Base-by-base conservation (phyloP, 2,113 vertebrate species). In the Muntiacus reevesi region DNA sequence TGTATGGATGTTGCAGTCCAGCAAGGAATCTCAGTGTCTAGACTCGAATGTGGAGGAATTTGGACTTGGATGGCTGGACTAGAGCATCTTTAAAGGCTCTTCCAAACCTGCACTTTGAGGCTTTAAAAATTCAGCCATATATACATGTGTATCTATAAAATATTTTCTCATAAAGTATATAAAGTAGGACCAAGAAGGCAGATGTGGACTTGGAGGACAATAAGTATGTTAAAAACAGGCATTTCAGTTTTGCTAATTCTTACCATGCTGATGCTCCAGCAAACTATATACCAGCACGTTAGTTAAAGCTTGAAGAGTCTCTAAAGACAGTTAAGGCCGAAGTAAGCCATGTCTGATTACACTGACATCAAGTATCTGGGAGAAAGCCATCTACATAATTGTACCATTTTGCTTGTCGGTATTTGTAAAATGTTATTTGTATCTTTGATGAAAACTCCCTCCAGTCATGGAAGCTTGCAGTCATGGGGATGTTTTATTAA, bases 361-460 rank as follows among this genome's bases (percentile, higher is more conserved):
- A 96, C 0, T 81, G 88, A 95, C 52, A 96, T 89, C 92, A 95
- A 81, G 57, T 90, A 91, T 88, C 54, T 89, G 86, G 96, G 91
- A 88, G 62, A 97, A 97, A 60, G 86, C 60, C 59, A 55, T 87
- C 36, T 64, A 45, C 93, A 83, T 91, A 89, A 97, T 91, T 95
- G 59, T 59, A 95, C 60, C 54, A 82, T 98, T 97, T 96, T 96
- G 33, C 88, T 95, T 97, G 94, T 97, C 14, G 0, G 27, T 92
- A 52, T 95, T 94, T 91, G 62, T 97, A 96, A 97, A 97, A 96
- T 86, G 78, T 97, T 93, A 94, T 98, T 91, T 28, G 1, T 59
- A 60, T 98, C 92, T 96, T 87, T 17, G 27, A 33, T 91, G 89
- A 95, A 97, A 95, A 96, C n/a, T 76, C 94, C 88, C 92, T 98